phyloP scores from a whole-genome alignment of 2,888 invertebrate species.

The Pyrrhia umbra region DNA sequence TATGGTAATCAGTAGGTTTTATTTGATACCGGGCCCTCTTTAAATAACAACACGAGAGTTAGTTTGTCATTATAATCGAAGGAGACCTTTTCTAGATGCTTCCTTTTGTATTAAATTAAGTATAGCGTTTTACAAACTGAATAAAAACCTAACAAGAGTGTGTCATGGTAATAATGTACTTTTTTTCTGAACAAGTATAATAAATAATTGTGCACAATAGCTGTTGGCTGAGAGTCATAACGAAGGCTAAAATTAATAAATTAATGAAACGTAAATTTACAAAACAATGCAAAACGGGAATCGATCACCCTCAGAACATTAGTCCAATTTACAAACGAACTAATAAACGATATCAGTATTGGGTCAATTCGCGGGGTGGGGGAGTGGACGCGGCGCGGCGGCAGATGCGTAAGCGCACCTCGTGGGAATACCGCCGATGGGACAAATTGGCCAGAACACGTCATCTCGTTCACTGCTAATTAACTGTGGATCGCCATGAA shows the following conservation, averaged over 20 bases:
- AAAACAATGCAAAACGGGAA: neutral
- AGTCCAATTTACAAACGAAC: conserved; percentile 27
- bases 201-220: no score
- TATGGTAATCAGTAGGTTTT: conserved; percentile 20
- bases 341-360: conserved; percentile 60
- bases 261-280: neutral
- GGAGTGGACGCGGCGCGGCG: conserved; percentile 69
- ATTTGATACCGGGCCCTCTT: neutral
- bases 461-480: conserved; percentile 70
- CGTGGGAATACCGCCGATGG: conserved; percentile 80
- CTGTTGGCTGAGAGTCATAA: no score
- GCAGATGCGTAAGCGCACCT: conserved; percentile 80
- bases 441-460: conserved; percentile 74
- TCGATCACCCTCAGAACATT: conserved; percentile 3
- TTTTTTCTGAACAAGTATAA: no score
- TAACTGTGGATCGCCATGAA: conserved; percentile 18
- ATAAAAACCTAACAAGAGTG: no score
- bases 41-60: neutral
- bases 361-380: conserved; percentile 55
- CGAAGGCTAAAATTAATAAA: neutral
- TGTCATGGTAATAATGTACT: no score
- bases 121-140: no score
- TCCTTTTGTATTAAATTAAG: no score
- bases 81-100: no score
- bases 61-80: no score